These are phyloP conservation scores for Anthrax anthrax DNA, from an alignment of 2,888 invertebrate genomes.

Conservation along the genomic window DNA sequence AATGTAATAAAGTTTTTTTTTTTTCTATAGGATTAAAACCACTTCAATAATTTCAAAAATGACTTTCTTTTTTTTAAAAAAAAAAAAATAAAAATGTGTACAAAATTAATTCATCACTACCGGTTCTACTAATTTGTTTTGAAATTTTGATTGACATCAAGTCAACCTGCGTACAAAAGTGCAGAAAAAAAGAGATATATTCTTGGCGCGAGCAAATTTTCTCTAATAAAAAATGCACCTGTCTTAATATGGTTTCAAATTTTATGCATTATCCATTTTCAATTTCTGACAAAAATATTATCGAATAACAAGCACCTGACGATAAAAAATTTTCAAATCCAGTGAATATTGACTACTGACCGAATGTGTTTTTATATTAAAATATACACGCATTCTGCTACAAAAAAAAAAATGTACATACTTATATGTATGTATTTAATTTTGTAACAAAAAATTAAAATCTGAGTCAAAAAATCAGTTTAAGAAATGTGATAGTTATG, in stretches of 20 bases:
- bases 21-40: too few relatives aligned
- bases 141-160: background rate
- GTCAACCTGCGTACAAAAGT: background rate
- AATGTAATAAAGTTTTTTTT: too few relatives aligned
- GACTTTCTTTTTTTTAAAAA: too few relatives aligned
- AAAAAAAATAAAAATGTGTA: background rate
- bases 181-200: background rate
- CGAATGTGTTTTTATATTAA: too few relatives aligned
- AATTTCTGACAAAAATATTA: background rate
- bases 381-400: background rate
- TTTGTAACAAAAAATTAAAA: background rate
- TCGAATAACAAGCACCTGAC: background rate
- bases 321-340: background rate
- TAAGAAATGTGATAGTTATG: slow-evolving; percentile 1
- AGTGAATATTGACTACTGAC: background rate
- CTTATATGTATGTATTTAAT: background rate
- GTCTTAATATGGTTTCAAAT: background rate
- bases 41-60: too few relatives aligned
- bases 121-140: background rate
- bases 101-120: background rate
- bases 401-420: too few relatives aligned
- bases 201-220: background rate
- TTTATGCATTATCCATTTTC: background rate
- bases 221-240: background rate
- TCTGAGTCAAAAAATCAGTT: slow-evolving; percentile 4